Evolutionary conservation across 2,797 vertebrate species (phyloP).

Genomic region (Tapera naevia): DNA sequence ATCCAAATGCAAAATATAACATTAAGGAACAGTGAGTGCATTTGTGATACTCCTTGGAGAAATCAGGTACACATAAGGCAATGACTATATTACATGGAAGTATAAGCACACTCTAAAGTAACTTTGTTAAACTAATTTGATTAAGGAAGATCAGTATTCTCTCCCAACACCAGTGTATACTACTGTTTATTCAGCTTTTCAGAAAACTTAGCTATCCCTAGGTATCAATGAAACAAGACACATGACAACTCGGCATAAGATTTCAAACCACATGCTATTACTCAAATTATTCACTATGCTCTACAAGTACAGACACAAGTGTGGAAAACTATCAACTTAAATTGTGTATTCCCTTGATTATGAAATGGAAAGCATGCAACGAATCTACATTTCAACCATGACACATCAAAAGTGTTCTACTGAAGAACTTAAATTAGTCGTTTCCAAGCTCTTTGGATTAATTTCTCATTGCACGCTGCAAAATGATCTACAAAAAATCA

Average conservation of each 20-base stretch:
- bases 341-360: neutral
- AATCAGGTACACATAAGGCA: constrained; percentile 7
- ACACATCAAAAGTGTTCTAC: neutral
- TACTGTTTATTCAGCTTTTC: neutral
- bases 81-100: neutral
- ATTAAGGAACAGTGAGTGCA: constrained; percentile 24
- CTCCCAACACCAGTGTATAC: neutral
- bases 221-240: neutral
- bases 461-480: neutral
- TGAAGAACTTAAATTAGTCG: neutral
- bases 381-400: neutral
- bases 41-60: neutral
- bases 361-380: neutral
- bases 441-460: neutral
- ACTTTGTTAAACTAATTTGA: neutral
- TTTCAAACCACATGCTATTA: neutral
- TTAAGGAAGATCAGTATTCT: neutral
- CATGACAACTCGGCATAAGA: neutral
- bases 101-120: neutral
- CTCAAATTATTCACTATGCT: neutral
- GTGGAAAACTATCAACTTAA: neutral
- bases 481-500: neutral
- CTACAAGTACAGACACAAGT: neutral
- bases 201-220: neutral
- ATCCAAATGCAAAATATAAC: constrained; percentile 48